phyloP scores from a whole-genome alignment of 2,888 invertebrate genomes.

The Brachypterus glaber region DNA sequence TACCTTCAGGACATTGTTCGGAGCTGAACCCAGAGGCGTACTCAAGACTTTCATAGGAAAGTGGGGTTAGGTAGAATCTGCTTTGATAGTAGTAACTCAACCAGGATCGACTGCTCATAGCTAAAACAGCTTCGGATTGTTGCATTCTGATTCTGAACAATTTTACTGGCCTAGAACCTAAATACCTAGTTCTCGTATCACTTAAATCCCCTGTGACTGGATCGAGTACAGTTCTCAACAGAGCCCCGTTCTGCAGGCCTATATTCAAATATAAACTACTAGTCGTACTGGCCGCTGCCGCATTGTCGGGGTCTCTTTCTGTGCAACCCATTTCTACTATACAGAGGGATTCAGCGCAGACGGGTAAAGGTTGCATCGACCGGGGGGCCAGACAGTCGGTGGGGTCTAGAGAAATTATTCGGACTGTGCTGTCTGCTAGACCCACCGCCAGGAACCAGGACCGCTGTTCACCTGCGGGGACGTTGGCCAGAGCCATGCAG shows the following conservation, averaged over 20 bases:
- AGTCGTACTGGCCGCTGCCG: slow-evolving; percentile 56
- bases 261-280: slow-evolving; percentile 86
- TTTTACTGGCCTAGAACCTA: slow-evolving; percentile 83
- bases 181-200: slow-evolving; percentile 92
- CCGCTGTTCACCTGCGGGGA: slow-evolving; percentile 89
- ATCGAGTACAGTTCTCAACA: slow-evolving; percentile 88
- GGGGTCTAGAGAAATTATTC: slow-evolving; percentile 95
- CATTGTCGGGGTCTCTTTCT: slow-evolving; percentile 49
- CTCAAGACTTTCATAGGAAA: slow-evolving; percentile 94
- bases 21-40: slow-evolving; percentile 95
- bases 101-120: slow-evolving; percentile 97
- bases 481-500: slow-evolving; percentile 95
- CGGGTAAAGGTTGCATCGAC: slow-evolving; percentile 94
- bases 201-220: slow-evolving; percentile 93
- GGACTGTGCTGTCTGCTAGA: slow-evolving; percentile 89
- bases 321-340: slow-evolving; percentile 86
- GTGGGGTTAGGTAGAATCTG: slow-evolving; percentile 86
- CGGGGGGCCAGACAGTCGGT: slow-evolving; percentile 91
- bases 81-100: slow-evolving; percentile 97
- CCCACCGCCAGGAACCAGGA: slow-evolving; percentile 95
- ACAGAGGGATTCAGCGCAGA: slow-evolving; percentile 92
- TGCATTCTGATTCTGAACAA: slow-evolving; percentile 94
- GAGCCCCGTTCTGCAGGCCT: slow-evolving; percentile 92
- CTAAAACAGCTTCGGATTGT: slow-evolving; percentile 90
- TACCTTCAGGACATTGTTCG: slow-evolving; percentile 98